Evolutionary conservation across 2,113 vertebrate species (phyloP).

Genomic region (Centropus unirufus): DNA sequence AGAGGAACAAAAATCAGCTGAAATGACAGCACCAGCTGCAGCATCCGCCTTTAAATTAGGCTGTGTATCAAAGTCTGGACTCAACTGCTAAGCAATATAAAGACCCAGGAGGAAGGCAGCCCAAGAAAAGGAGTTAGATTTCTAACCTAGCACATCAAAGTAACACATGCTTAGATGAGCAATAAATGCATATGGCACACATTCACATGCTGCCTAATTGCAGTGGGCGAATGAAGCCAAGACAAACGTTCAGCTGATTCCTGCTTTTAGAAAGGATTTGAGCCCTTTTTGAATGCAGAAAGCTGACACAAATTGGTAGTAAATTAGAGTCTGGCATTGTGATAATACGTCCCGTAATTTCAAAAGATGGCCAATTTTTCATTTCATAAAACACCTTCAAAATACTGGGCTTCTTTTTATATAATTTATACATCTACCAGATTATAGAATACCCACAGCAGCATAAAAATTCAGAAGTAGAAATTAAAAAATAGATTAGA

Average conservation of each 20-base stretch:
- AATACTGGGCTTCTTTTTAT: conserved; percentile 66
- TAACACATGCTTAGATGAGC: conserved; percentile 86
- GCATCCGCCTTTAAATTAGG: conserved; percentile 89
- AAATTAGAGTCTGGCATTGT: conserved; percentile 77
- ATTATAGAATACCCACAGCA: conserved; percentile 51
- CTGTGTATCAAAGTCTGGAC: conserved; percentile 91
- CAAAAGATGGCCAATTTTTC: conserved; percentile 69
- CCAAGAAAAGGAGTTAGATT: conserved; percentile 85
- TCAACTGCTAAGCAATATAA: conserved; percentile 93
- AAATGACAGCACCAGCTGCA: conserved; percentile 95
- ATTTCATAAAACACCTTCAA: conserved; percentile 60
- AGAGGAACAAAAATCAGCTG: conserved; percentile 82
- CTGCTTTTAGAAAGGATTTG: conserved; percentile 74
- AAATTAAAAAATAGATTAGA: conserved; percentile 18
- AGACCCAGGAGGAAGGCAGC: conserved; percentile 91
- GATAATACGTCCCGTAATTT: conserved; percentile 75
- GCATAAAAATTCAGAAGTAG: conserved; percentile 33
- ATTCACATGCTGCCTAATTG: conserved; percentile 85
- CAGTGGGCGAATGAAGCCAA: conserved; percentile 78
- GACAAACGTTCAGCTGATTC: conserved; percentile 79
- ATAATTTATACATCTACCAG: conserved; percentile 39
- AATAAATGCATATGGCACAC: conserved; percentile 84
- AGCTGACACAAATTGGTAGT: conserved; percentile 80
- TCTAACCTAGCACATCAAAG: conserved; percentile 88
- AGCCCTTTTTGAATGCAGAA: conserved; percentile 70